Evolutionary conservation across 2,888 invertebrate genomes (phyloP).

Genomic region (Nomada flava): DNA sequence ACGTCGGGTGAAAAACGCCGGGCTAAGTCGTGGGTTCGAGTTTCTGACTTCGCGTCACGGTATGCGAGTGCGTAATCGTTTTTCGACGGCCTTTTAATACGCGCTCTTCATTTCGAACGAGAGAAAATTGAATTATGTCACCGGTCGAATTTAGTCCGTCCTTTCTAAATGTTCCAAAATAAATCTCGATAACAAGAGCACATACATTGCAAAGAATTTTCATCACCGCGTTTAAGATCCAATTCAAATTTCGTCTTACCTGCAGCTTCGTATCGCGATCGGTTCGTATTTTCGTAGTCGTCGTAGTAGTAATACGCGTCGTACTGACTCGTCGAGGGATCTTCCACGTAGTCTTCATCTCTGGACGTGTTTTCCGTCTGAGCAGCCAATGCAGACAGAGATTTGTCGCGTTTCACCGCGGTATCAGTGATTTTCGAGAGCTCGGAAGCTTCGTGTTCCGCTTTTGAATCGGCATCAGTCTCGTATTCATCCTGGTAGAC

Average conservation of each 20-base stretch:
- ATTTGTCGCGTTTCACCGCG: conserved; percentile 33
- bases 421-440: conserved; percentile 51
- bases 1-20: not conserved
- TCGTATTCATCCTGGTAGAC: conserved; percentile 65
- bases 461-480: conserved; percentile 59
- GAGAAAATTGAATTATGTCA: too few species aligned
- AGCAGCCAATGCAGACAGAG: conserved; percentile 16
- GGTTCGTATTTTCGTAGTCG: conserved; percentile 77
- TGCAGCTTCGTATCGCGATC: conserved; percentile 58
- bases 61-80: conserved; percentile 15
- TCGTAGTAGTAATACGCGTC: conserved; percentile 78
- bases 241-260: conserved; percentile 48
- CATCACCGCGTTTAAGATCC: too few species aligned
- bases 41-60: not conserved
- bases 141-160: too few species aligned
- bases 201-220: too few species aligned
- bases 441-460: conserved; percentile 57
- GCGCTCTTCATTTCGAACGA: not conserved
- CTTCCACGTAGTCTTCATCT: conserved; percentile 69
- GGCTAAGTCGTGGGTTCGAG: not conserved
- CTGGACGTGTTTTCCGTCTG: conserved; percentile 42
- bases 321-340: conserved; percentile 68
- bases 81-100: not conserved
- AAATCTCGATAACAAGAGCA: too few species aligned
- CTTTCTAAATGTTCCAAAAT: not conserved